Percentiles rank a stretch among this genome's conserved stretches.
These are phyloP conservation scores for Leptestheria dahalacensis DNA, from an alignment of 1,140 invertebrate species.

Conservation along the genomic window DNA sequence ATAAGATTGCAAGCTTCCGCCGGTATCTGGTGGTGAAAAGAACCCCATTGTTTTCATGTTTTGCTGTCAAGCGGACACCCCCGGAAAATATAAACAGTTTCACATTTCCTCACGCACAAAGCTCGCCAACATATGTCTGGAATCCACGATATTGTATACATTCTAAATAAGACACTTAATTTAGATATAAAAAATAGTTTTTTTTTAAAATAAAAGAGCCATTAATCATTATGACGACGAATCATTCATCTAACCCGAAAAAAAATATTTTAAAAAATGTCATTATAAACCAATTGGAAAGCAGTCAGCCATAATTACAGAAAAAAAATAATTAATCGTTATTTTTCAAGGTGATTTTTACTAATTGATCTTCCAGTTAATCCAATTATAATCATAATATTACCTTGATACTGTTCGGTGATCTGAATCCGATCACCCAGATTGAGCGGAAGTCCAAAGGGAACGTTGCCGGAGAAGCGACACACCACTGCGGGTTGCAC, in stretches of 20 bases:
- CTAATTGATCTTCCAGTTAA: no score
- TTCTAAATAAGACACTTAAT: not conserved
- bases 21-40: not conserved
- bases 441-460: conserved; percentile 62
- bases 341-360: no score
- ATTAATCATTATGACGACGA: no score
- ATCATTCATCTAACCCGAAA: no score
- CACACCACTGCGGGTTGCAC: conserved; percentile 55
- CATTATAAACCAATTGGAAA: no score
- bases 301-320: no score
- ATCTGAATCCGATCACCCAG: conserved; percentile 84
- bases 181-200: no score
- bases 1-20: conserved; percentile 2
- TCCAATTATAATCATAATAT: no score
- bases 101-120: conserved; percentile 12
- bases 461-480: conserved; percentile 71
- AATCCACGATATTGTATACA: not conserved
- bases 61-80: no score
- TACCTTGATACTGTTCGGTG: conserved; percentile 67
- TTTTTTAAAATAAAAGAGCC: no score
- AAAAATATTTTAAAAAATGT: no score
- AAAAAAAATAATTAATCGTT: no score
- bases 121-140: not conserved
- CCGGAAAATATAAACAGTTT: not conserved
- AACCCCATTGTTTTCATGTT: conserved; percentile 2